A percentile compares a stretch with the other conserved stretches of the same genome.
Evolutionary conservation across 2,888 invertebrate species (phyloP).

Genomic region (Andrena haemorrhoa): DNA sequence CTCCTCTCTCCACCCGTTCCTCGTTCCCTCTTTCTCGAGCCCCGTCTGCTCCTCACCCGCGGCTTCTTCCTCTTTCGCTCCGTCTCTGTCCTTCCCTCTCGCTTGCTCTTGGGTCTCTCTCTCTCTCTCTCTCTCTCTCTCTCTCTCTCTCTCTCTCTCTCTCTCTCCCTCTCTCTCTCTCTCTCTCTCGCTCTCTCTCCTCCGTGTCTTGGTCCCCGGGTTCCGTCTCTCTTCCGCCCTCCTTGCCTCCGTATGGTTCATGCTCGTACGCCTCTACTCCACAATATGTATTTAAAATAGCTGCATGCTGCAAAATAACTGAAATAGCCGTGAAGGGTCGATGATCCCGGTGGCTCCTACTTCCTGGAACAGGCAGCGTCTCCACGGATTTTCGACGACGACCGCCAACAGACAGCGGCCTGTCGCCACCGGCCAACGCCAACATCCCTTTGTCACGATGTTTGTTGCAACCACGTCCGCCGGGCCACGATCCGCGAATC

Average conservation of each 20-base stretch:
- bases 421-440: conserved; percentile 60
- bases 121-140: conserved; percentile 12
- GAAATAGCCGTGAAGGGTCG: conserved; percentile 81
- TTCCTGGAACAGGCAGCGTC: conserved; percentile 77
- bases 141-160: conserved; percentile 30
- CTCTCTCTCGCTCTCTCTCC: conserved; percentile 25
- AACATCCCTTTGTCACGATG: conserved; percentile 18
- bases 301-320: conserved; percentile 80
- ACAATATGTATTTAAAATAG: conserved; percentile 81
- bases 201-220: conserved; percentile 15
- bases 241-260: conserved; percentile 65
- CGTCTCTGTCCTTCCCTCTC: conserved; percentile 45
- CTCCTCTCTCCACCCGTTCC: conserved; percentile 30
- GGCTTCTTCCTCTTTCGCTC: conserved; percentile 30
- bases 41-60: conserved; percentile 9
- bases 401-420: conserved; percentile 49
- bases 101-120: too few species aligned
- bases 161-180: conserved; percentile 21
- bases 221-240: conserved; percentile 53
- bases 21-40: conserved; percentile 28
- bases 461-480: neutral
- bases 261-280: conserved; percentile 71
- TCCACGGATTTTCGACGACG: conserved; percentile 70
- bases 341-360: conserved; percentile 79
- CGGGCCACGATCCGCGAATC: neutral